Percentiles rank a stretch among this genome's conserved stretches.
phyloP scores from a whole-genome alignment of 2,113 vertebrate genomes.

The Girardinichthys multiradiatus region DNA sequence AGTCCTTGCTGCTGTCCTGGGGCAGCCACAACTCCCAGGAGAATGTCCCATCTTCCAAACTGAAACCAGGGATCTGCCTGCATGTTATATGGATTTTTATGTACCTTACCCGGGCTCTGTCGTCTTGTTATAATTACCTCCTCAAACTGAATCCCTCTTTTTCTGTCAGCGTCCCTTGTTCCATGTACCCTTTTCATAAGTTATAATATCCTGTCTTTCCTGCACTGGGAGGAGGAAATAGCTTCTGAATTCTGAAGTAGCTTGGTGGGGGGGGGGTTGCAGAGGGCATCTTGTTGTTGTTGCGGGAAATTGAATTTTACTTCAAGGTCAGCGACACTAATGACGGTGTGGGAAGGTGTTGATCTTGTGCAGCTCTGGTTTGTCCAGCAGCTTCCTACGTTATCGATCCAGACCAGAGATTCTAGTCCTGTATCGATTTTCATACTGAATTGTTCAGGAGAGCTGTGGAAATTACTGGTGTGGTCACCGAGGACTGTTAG shows the following conservation, averaged over 20 bases:
- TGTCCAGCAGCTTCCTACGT: constrained; percentile 55
- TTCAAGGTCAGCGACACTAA: constrained; percentile 82
- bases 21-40: too few relatives aligned
- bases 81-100: constrained; percentile 62
- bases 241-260: constrained; percentile 68
- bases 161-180: constrained; percentile 51
- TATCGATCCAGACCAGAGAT: constrained; percentile 67
- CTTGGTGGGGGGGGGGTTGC: constrained; percentile 47
- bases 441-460: constrained; percentile 55
- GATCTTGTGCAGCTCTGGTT: constrained; percentile 63
- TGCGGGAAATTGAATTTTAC: constrained; percentile 82
- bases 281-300: constrained; percentile 55
- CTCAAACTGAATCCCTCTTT: constrained; percentile 70
- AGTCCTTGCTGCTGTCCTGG: constrained; percentile 30
- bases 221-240: constrained; percentile 68
- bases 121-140: constrained; percentile 74
- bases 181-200: constrained; percentile 62
- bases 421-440: constrained; percentile 69
- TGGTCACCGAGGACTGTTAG: constrained; percentile 39
- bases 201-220: constrained; percentile 75
- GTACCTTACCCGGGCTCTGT: constrained; percentile 54
- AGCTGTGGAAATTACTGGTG: constrained; percentile 52
- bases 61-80: constrained; percentile 61
- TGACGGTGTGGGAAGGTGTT: constrained; percentile 72
- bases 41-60: constrained; percentile 57